Percentiles rank a stretch among this genome's conserved stretches.
Evolutionary conservation across 2,113 vertebrate genomes (phyloP).

Genomic region (Cebidichthys violaceus): DNA sequence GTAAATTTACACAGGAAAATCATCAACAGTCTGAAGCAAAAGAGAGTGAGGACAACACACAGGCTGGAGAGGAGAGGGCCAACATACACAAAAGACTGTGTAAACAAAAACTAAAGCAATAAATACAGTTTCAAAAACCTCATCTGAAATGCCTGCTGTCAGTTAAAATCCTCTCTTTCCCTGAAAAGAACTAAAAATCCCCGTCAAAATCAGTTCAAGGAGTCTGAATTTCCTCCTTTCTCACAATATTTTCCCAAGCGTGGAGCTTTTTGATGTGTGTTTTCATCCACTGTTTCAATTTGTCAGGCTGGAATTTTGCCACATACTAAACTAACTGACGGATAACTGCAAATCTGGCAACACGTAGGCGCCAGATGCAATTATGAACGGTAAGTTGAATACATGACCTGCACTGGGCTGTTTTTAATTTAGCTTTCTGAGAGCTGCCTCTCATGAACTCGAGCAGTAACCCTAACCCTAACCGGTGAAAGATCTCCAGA

Average conservation of each 20-base stretch:
- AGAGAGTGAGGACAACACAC: constrained; percentile 15
- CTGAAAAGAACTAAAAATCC: neutral
- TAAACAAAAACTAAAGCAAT: constrained; percentile 13
- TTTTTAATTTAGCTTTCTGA: constrained; percentile 5
- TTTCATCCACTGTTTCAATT: constrained; percentile 40
- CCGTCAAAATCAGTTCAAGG: constrained; percentile 23
- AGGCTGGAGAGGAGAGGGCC: neutral
- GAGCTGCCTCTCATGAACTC: constrained; percentile 1
- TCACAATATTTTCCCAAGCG: neutral
- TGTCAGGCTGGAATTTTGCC: constrained; percentile 48
- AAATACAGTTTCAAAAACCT: neutral
- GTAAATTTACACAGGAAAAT: neutral
- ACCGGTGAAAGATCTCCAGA: neutral
- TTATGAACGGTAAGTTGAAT: neutral
- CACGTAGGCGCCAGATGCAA: constrained; percentile 25
- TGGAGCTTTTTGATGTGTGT: neutral
- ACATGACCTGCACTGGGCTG: constrained; percentile 2
- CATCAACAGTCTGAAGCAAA: constrained; percentile 6
- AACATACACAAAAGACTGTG: neutral
- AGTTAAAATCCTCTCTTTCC: neutral
- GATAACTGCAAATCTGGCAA: constrained; percentile 39
- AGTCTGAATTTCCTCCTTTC: constrained; percentile 9
- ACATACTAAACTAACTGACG: constrained; percentile 36
- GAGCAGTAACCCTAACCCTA: no score
- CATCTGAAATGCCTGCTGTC: constrained; percentile 3